Percentiles rank a stretch among this genome's conserved stretches.
These are phyloP conservation scores for Physella acuta DNA, from an alignment of 1,140 invertebrate genomes.

Conservation along the genomic window DNA sequence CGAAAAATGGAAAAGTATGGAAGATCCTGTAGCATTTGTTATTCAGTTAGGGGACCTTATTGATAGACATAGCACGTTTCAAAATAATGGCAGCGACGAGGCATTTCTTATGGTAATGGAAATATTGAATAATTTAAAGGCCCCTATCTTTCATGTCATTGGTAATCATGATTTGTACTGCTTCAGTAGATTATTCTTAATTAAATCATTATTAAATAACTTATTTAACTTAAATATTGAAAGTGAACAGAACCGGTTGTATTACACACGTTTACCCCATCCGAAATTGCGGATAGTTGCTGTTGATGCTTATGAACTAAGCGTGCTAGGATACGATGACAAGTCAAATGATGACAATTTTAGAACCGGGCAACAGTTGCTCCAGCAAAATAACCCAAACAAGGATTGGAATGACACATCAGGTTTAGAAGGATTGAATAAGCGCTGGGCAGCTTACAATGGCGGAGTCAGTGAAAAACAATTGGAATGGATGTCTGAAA, in stretches of 20 bases:
- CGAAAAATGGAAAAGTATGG: slow-evolving; percentile 41
- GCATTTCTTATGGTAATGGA: neutral
- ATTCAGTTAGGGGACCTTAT: slow-evolving; percentile 58
- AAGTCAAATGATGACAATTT: slow-evolving; percentile 34
- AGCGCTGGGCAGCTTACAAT: slow-evolving; percentile 55
- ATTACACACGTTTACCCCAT: slow-evolving; percentile 48
- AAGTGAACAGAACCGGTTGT: slow-evolving; percentile 27
- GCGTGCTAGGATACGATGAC: slow-evolving; percentile 45
- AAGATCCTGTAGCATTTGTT: slow-evolving; percentile 41
- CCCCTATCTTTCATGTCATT: slow-evolving; percentile 49
- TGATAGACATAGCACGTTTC: slow-evolving; percentile 43
- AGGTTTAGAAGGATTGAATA: slow-evolving; percentile 44
- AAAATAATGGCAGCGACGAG: neutral
- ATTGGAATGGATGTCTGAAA: slow-evolving; percentile 50
- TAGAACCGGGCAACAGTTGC: slow-evolving; percentile 21
- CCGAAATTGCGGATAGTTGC: slow-evolving; percentile 44
- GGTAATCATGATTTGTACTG: slow-evolving; percentile 61
- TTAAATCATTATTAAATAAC: slow-evolving; percentile 29
- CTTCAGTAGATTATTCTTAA: slow-evolving; percentile 42
- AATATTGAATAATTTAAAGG: slow-evolving; percentile 24
- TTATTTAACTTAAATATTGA: slow-evolving; percentile 15
- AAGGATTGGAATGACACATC: slow-evolving; percentile 41
- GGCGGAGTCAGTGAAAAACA: slow-evolving; percentile 53
- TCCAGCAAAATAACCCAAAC: slow-evolving; percentile 46
- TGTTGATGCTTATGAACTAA: slow-evolving; percentile 57